Base-by-base conservation (phyloP, 2,888 invertebrate species). In the Exephanes ischioxanthus region DNA sequence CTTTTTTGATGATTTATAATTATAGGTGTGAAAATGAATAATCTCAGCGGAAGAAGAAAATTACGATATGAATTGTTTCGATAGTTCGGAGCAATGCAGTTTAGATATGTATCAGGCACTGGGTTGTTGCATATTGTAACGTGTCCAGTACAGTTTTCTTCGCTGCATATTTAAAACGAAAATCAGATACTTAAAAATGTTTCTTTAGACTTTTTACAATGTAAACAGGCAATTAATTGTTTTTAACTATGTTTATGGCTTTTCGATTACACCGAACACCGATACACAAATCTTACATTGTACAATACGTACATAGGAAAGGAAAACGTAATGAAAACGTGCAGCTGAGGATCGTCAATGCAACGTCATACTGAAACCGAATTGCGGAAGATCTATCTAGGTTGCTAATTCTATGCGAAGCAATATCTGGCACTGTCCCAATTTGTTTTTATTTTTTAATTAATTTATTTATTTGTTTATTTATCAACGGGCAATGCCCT, bases 101-200 rank as follows among this genome's bases (percentile, higher is more conserved):
- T 58, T 30, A 82, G 5, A 66, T 19, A 77, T 72, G 53, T 41
- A 30, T 82, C 71, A 67, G 71, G 55, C 71, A 82, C 41, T 16
- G 45, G 71, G 71, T 68, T 53, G 58, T 63, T 37, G 45, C 66
- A 22, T 16, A 22, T 76, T 71, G 30, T 53, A 70, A 26, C 51
- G 33, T 76, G 6, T 68, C 7, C 22, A 14, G 22, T 30, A 63
- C 22, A 61, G n/a, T 68, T 55, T n/a, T 68, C 19, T 55, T 37
- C 53, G 16, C 41, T 45, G 53, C 26, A 53, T 61, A 45, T 30
- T 26, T 55, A 19, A 11, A 19, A 53, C 45, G 41, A 48, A 26
- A 71, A 26, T 22, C 22, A 7, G 61, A 41, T 37, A 14, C 68
- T 48, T 51, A 37, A 53, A 48, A 68, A 75, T 55, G n/a, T 41